Conservation (phyloP, 2,113 vertebrate species). For the Ptilorrhoa leucosticta region DNA sequence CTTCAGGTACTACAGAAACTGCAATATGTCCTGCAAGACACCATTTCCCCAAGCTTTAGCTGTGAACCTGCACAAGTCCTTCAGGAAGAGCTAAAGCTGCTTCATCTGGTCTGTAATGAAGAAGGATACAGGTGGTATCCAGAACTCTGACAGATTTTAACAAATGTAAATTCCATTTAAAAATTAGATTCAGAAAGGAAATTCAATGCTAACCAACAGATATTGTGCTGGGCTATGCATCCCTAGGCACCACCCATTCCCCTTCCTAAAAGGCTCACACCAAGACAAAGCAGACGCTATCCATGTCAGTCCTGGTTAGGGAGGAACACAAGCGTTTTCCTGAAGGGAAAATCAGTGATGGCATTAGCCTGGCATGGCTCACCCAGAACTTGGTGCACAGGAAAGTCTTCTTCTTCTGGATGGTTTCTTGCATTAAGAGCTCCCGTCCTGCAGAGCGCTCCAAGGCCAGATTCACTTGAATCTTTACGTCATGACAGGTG, state of each 20-base stretch:
- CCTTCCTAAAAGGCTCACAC: background rate
- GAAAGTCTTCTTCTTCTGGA: conserved; percentile 42
- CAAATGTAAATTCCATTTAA: background rate
- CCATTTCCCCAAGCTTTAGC: background rate
- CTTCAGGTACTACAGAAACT: background rate
- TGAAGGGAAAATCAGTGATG: background rate
- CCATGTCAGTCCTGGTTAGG: background rate
- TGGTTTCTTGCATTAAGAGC: background rate
- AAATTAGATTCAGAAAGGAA: background rate
- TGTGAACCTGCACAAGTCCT: background rate
- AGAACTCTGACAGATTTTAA: background rate
- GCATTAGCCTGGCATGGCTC: background rate
- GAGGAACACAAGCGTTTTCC: background rate
- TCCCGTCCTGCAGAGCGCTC: background rate
- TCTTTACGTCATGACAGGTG: conserved; percentile 4
- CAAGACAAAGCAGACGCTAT: background rate
- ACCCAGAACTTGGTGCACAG: conserved; percentile 47
- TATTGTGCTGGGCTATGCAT: background rate
- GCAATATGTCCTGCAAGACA: background rate
- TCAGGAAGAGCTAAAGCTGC: background rate
- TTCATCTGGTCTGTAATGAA: background rate
- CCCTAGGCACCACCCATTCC: background rate
- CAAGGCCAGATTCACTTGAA: conserved; percentile 28
- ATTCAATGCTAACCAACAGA: background rate
- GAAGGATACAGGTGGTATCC: background rate